Conservation (phyloP, 1,140 invertebrate species). For the Calliphora vicina region DNA sequence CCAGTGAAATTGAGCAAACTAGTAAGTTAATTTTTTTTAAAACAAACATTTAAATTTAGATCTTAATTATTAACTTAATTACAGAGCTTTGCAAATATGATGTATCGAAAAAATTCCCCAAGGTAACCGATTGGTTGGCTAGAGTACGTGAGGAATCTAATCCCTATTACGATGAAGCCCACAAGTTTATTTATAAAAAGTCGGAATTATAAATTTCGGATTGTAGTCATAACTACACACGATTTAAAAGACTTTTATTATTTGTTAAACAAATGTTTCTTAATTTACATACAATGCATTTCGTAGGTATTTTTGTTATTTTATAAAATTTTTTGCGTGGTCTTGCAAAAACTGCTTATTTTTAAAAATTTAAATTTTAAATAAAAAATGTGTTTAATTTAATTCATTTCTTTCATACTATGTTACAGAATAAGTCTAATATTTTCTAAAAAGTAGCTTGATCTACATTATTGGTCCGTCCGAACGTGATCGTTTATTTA, state of each 20-base stretch:
- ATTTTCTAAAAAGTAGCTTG: too few relatives aligned
- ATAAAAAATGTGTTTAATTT: too few relatives aligned
- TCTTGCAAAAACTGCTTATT: too few relatives aligned
- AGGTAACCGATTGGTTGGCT: slow-evolving; percentile 71
- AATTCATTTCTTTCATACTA: too few relatives aligned
- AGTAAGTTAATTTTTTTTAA: slow-evolving; percentile 63
- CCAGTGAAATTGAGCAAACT: slow-evolving; percentile 84
- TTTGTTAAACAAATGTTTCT: not conserved
- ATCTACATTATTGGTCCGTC: too few relatives aligned
- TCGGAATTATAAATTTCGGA: not conserved
- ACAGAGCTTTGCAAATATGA: slow-evolving; percentile 70
- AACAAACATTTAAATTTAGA: not conserved
- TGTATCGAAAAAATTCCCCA: slow-evolving; percentile 67
- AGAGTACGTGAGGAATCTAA: slow-evolving; percentile 67
- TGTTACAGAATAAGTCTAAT: too few relatives aligned
- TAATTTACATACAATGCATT: not conserved
- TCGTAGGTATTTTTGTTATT: too few relatives aligned
- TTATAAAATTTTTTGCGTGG: too few relatives aligned
- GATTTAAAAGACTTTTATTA: not conserved
- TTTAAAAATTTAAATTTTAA: too few relatives aligned
- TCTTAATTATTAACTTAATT: not conserved
- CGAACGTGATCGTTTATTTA: too few relatives aligned
- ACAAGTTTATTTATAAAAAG: slow-evolving; percentile 54
- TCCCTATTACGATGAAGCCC: slow-evolving; percentile 74
- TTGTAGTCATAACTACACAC: too few relatives aligned